phyloP scores from a whole-genome alignment of 2,113 vertebrate species.

The Mastomys coucha region DNA sequence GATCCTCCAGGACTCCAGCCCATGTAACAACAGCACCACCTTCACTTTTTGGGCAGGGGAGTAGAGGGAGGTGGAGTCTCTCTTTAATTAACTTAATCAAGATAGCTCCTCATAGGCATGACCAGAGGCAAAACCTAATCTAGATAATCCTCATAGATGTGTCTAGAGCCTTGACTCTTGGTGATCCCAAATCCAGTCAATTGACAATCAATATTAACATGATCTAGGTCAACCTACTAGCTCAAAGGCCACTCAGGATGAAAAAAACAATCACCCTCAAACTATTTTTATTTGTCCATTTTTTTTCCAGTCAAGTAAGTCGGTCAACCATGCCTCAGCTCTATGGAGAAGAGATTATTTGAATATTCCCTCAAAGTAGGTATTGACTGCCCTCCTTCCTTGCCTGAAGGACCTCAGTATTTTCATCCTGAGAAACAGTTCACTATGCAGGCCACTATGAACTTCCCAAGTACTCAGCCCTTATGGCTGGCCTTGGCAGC shows the following conservation, averaged over 20 bases:
- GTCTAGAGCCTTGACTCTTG: not conserved
- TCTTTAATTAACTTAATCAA: not conserved
- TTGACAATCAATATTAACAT: not conserved
- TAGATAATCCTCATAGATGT: not conserved
- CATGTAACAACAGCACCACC: not conserved
- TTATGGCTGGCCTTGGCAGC: conserved; percentile 31
- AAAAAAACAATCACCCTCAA: not conserved
- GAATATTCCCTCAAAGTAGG: not conserved
- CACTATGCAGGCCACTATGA: conserved; percentile 54
- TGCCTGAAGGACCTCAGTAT: conserved; percentile 44
- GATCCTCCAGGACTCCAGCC: not conserved
- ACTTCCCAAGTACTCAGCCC: conserved; percentile 64
- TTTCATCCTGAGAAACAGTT: conserved; percentile 79
- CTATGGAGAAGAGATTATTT: conserved; percentile 48
- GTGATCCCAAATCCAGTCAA: not conserved
- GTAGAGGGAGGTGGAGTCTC: not conserved
- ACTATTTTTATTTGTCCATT: not conserved
- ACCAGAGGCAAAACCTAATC: no score
- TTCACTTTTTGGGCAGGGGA: no score
- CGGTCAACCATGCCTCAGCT: not conserved
- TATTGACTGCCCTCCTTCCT: conserved; percentile 50
- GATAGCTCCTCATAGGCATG: not conserved
- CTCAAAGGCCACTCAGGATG: not conserved
- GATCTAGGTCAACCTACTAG: not conserved
- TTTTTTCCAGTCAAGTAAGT: conserved; percentile 37